Evolutionary conservation across 2,113 vertebrate species (phyloP).

Genomic region (Oreochromis aureus): DNA sequence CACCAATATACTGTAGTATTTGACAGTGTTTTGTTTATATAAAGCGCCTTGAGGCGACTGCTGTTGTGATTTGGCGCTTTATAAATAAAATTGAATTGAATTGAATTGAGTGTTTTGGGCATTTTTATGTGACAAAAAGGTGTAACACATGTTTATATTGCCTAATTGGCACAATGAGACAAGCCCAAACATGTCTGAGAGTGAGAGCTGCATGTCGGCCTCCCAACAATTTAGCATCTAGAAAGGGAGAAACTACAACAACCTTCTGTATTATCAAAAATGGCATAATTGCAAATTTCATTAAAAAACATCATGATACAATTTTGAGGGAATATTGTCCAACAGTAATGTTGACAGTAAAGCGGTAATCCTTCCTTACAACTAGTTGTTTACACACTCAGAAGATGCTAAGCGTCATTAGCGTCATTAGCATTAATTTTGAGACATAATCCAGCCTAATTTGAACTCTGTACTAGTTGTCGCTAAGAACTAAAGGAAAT

Average conservation of each 20-base stretch:
- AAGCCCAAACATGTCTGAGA: neutral
- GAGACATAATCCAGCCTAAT: neutral
- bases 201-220: neutral
- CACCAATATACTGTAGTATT: neutral
- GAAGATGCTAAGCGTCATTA: neutral
- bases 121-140: neutral
- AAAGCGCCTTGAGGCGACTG: too few relatives aligned
- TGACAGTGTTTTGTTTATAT: neutral
- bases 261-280: neutral
- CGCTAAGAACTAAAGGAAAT: neutral
- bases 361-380: neutral
- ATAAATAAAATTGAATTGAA: too few relatives aligned
- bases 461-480: neutral
- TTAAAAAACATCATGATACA: neutral
- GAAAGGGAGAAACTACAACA: neutral
- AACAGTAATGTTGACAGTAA: neutral
- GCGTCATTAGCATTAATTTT: neutral
- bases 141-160: neutral
- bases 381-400: neutral
- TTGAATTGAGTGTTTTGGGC: neutral
- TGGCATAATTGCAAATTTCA: neutral
- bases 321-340: too few relatives aligned
- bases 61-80: too few relatives aligned
- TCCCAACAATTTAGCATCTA: neutral
- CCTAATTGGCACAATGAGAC: neutral